phyloP scores from a whole-genome alignment of 2,797 vertebrate genomes.

The Enteromius argenteus region DNA sequence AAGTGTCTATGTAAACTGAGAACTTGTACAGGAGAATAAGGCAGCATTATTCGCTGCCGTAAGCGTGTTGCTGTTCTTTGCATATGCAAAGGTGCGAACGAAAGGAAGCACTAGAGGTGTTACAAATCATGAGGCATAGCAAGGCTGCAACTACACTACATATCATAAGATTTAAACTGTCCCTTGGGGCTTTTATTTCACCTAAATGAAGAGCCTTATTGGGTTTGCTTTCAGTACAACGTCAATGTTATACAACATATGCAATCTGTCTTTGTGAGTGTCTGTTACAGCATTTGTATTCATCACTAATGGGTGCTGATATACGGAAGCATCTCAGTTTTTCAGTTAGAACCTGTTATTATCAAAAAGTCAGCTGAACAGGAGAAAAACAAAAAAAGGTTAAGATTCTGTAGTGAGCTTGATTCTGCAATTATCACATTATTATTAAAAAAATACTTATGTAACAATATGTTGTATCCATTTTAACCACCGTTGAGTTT shows the following conservation, averaged over 20 bases:
- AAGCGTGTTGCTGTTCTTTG: background rate
- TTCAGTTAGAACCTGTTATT: slow-evolving; percentile 19
- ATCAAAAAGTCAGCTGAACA: background rate
- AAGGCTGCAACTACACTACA: background rate
- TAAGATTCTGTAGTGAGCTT: background rate
- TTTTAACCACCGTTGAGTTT: background rate
- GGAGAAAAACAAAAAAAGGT: background rate
- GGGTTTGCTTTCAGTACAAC: background rate
- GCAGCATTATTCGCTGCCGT: slow-evolving; percentile 13
- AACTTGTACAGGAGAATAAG: background rate
- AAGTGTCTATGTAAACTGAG: background rate
- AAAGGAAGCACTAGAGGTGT: slow-evolving; percentile 21
- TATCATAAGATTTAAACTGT: background rate
- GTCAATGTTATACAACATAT: slow-evolving; percentile 14
- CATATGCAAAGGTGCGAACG: slow-evolving; percentile 25
- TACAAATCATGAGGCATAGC: slow-evolving; percentile 21
- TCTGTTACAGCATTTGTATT: background rate
- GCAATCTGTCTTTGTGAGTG: background rate
- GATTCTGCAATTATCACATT: background rate
- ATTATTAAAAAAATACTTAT: no score
- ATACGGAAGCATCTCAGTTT: background rate
- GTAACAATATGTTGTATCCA: background rate
- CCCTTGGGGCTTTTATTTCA: background rate
- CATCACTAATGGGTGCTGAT: background rate
- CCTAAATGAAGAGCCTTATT: slow-evolving; percentile 19